A percentile compares a stretch with the other conserved stretches of the same genome.
Conservation (phyloP, 2,113 vertebrate genomes). For the Lichenostomus cassidix region DNA sequence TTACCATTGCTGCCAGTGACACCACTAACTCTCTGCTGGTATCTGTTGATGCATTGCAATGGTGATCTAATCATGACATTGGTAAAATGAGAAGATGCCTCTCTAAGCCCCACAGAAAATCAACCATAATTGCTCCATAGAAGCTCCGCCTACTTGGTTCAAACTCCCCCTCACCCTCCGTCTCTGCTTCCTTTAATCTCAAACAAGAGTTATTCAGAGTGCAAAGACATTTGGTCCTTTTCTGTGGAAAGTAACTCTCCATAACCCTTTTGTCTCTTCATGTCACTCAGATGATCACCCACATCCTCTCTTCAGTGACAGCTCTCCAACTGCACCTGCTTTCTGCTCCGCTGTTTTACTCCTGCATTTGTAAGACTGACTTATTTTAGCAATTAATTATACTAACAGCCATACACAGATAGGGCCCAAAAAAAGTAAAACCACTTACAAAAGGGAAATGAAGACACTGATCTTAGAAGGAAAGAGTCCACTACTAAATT, state of each 20-base stretch:
- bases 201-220: neutral
- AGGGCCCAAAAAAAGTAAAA: slow-evolving; percentile 48
- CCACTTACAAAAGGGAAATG: slow-evolving; percentile 49
- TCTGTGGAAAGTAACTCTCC: neutral
- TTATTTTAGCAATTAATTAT: slow-evolving; percentile 61
- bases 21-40: neutral
- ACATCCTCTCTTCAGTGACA: slow-evolving; percentile 7
- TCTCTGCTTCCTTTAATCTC: neutral
- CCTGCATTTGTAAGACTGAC: slow-evolving; percentile 35
- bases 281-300: slow-evolving; percentile 27
- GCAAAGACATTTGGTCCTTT: slow-evolving; percentile 7
- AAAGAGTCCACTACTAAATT: slow-evolving; percentile 37
- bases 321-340: neutral
- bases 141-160: neutral
- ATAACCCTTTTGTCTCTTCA: neutral
- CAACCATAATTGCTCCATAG: neutral
- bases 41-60: neutral
- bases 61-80: neutral
- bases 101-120: neutral
- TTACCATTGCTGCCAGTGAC: neutral
- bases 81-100: neutral
- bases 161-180: neutral
- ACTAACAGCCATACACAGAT: slow-evolving; percentile 44
- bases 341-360: slow-evolving; percentile 10
- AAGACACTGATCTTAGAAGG: slow-evolving; percentile 56